phyloP scores from a whole-genome alignment of 2,113 vertebrate genomes.

The Acanthochromis polyacanthus region DNA sequence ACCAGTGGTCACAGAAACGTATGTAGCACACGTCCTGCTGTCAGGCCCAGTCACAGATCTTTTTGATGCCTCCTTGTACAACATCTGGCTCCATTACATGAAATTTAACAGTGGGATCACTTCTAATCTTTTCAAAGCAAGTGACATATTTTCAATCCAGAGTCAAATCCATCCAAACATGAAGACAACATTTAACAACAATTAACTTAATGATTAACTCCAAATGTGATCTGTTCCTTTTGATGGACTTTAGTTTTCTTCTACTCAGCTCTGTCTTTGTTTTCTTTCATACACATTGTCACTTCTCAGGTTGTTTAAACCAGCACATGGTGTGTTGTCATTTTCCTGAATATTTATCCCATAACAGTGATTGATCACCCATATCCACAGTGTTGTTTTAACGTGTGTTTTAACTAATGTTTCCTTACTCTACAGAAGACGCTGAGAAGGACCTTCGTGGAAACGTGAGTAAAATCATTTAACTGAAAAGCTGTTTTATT shows the following conservation, averaged over 20 bases:
- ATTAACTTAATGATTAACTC: neutral
- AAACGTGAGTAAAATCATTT: conserved; percentile 77
- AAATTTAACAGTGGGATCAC: neutral
- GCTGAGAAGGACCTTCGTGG: conserved; percentile 55
- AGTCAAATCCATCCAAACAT: neutral
- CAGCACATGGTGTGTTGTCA: neutral
- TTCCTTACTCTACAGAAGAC: conserved; percentile 64
- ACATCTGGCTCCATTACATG: neutral
- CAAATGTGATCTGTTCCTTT: neutral
- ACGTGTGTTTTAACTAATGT: neutral
- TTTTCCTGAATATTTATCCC: neutral
- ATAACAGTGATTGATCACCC: neutral
- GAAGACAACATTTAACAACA: neutral
- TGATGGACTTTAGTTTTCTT: conserved; percentile 23
- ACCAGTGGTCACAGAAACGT: no score
- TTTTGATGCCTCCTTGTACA: neutral
- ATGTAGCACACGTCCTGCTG: no score
- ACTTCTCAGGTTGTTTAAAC: conserved; percentile 16
- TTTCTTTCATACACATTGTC: conserved; percentile 18
- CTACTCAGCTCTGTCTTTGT: conserved; percentile 2
- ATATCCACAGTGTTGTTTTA: neutral
- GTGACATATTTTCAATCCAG: neutral
- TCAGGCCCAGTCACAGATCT: no score
- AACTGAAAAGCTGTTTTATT: neutral
- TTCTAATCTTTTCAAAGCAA: no score